A percentile compares a stretch with the other conserved stretches of the same genome.
phyloP scores from a whole-genome alignment of 2,113 vertebrate genomes.

The Elephantulus edwardii region DNA sequence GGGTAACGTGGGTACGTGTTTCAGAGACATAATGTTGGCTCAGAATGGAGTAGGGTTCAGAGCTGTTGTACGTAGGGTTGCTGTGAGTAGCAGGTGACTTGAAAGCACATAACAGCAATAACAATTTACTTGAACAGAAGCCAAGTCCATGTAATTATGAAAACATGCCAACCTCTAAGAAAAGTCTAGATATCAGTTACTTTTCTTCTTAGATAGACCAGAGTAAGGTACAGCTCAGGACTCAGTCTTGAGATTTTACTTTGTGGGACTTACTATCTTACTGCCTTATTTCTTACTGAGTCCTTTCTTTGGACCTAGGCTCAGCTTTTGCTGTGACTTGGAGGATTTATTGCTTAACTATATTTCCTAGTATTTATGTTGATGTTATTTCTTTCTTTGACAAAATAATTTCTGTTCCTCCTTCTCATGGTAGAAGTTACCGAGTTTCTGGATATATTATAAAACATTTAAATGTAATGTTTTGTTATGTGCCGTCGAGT shows the following conservation, averaged over 20 bases:
- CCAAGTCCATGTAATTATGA: slow-evolving; percentile 30
- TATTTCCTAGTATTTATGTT: not conserved
- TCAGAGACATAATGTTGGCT: no score
- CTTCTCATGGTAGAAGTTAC: not conserved
- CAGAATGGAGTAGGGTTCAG: no score
- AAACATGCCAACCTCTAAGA: not conserved
- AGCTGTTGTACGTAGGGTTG: no score
- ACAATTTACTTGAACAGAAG: slow-evolving; percentile 18
- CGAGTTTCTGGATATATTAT: not conserved
- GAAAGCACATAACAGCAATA: no score
- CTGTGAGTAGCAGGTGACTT: no score
- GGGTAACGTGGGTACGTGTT: no score
- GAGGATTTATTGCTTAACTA: not conserved
- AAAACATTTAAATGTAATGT: not conserved
- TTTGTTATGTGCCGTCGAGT: no score
- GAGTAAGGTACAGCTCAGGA: not conserved
- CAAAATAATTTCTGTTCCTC: not conserved
- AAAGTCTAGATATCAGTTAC: slow-evolving; percentile 1
- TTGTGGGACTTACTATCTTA: slow-evolving; percentile 11
- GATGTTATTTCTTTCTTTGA: not conserved
- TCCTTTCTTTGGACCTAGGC: no score
- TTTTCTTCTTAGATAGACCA: slow-evolving; percentile 14
- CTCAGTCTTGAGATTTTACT: not conserved
- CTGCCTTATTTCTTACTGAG: not conserved
- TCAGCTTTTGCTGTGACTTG: not conserved